Conservation (phyloP, 1,140 invertebrate genomes). For the Achroia grisella region DNA sequence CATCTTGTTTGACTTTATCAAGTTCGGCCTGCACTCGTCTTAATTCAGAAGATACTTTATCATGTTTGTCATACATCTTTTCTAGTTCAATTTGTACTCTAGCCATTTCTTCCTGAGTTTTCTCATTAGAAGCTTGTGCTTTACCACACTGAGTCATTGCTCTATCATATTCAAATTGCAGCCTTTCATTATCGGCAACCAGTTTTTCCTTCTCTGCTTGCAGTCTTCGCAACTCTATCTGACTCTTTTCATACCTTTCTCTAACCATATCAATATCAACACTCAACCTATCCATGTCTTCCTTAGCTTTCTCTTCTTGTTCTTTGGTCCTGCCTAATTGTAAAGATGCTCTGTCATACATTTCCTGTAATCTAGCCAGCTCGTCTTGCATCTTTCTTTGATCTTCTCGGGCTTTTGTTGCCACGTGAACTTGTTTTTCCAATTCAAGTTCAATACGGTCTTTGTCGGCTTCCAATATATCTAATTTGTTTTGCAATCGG, state of each 20-base stretch:
- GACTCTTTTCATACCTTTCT: constrained; percentile 92
- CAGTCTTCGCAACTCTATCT: constrained; percentile 86
- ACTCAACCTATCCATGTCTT: constrained; percentile 85
- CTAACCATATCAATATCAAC: constrained; percentile 89
- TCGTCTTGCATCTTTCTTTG: constrained; percentile 90
- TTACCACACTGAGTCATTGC: constrained; percentile 88
- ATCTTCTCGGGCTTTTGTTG: constrained; percentile 88
- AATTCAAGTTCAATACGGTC: constrained; percentile 89
- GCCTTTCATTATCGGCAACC: constrained; percentile 86
- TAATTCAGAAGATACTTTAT: constrained; percentile 87
- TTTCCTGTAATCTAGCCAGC: constrained; percentile 85
- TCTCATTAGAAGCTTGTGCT: constrained; percentile 87
- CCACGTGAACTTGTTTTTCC: constrained; percentile 86
- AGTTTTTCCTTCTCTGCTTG: constrained; percentile 91
- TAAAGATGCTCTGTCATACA: constrained; percentile 88
- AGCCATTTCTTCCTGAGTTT: constrained; percentile 90
- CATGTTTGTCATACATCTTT: constrained; percentile 92
- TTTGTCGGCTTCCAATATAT: constrained; percentile 89
- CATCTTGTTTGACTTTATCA: constrained; percentile 80
- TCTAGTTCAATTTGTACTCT: constrained; percentile 90
- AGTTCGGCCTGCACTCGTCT: constrained; percentile 86
- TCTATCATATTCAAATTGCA: constrained; percentile 89
- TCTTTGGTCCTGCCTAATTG: constrained; percentile 91
- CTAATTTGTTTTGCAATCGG: constrained; percentile 89
- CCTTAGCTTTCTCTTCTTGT: constrained; percentile 92